Base-by-base conservation (phyloP, 1,140 invertebrate genomes). In the Episyrphus balteatus region DNA sequence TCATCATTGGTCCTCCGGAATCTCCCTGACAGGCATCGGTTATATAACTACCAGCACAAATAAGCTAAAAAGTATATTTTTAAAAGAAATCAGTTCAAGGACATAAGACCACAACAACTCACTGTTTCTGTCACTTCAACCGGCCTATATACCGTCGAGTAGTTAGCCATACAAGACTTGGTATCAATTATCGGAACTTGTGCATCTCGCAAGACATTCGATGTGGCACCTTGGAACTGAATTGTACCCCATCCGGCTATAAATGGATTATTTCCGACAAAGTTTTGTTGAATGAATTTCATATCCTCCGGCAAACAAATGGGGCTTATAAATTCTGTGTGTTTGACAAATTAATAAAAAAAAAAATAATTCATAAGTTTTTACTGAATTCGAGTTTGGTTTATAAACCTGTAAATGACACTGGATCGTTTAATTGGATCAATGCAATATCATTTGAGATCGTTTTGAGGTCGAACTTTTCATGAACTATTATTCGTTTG, bases 1-100 rank as follows among this genome's bases (percentile, higher is more conserved):
- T 63, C 83, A 90, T 88, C 9, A 91, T 61, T 41, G 64, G 64
- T 41, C 88, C 88, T 15, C 88, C 88, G 44, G 86, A 90, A 70
- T 92, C 88, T 38, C 88, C 88, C 74, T 88, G 82, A 60, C 88
- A 92, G 21, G 88, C 80, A 61, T 92, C 89, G 57, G 83, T 83
- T 18, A 80, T 81, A 1, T 59, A 60, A 49, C 55, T 63, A 32
- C 65, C 65, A 7, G 65, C 65, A 44, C 65, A 68, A 30, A 68
- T 57, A 14, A 66, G 49, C 64, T 67, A 48, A 17, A 55, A 62
- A 33, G 33, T 19, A 39, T 11, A 34, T 2, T 33, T n/a, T n/a
- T n/a, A n/a, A 3, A 36, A n/a, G 12, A 15, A n/a, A 36, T 36
- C 5, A 36, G 14, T 36, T 36, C 34, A 36, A 36, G 14, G 14